These are phyloP conservation scores for Nannobrachium achirus DNA, from an alignment of 2,113 vertebrate genomes.

Conservation along the genomic window DNA sequence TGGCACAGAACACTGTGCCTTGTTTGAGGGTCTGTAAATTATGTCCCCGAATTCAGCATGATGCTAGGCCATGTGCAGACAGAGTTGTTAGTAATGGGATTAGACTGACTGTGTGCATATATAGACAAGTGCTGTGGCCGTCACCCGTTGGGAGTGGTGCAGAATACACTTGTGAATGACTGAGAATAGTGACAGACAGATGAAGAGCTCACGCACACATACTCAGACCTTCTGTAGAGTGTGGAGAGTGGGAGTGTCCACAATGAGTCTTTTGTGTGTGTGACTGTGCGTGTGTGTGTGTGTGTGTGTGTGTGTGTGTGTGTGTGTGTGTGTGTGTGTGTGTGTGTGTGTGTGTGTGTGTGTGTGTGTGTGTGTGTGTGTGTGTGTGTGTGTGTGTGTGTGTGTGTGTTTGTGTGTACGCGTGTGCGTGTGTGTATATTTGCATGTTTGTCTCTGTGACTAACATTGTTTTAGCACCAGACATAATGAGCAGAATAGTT, in stretches of 20 bases:
- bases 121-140: constrained; percentile 26
- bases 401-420: background rate
- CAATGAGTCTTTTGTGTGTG: constrained; percentile 31
- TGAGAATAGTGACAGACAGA: constrained; percentile 42
- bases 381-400: background rate
- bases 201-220: constrained; percentile 29
- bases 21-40: constrained; percentile 1
- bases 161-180: constrained; percentile 22
- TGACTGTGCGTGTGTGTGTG: constrained; percentile 12
- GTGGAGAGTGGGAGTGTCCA: constrained; percentile 46
- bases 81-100: constrained; percentile 31
- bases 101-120: constrained; percentile 42
- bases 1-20: background rate
- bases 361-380: background rate
- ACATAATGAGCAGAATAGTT: too few species aligned
- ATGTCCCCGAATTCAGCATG: background rate
- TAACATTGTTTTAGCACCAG: background rate
- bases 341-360: background rate
- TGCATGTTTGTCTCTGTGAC: background rate
- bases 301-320: constrained; percentile 21
- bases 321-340: background rate
- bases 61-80: constrained; percentile 12
- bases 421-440: too few species aligned
- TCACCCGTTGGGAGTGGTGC: constrained; percentile 41
- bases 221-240: constrained; percentile 16